Conservation (phyloP, 2,113 vertebrate genomes). For the Campylomormyrus tamandua region DNA sequence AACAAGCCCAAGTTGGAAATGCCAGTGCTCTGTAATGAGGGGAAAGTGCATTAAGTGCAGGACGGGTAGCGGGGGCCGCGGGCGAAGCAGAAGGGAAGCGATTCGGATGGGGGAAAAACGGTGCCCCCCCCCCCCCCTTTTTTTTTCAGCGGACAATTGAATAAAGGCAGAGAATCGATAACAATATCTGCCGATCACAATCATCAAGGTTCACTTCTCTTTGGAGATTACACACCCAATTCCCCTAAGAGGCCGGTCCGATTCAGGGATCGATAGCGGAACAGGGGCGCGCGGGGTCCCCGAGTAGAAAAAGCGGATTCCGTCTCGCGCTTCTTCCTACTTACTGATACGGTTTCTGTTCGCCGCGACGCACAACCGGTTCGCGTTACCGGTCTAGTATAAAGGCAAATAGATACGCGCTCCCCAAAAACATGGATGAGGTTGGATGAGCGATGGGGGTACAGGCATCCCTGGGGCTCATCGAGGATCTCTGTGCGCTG, state of each 20-base stretch:
- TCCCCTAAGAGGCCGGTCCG: constrained; percentile 33
- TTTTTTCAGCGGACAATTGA: constrained; percentile 37
- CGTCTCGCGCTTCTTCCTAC: not conserved
- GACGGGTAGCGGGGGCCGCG: not conserved
- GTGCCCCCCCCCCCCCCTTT: constrained; percentile 1
- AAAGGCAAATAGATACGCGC: not conserved
- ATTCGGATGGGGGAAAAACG: constrained; percentile 26
- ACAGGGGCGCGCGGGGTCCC: not conserved
- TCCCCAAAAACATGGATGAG: not conserved
- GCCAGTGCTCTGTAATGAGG: constrained; percentile 26
- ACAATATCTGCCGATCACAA: constrained; percentile 39
- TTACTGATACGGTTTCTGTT: not conserved
- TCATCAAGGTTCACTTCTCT: constrained; percentile 38
- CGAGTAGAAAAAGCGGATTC: not conserved
- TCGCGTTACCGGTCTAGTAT: not conserved
- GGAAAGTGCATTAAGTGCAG: constrained; percentile 27
- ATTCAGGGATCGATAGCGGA: constrained; percentile 34
- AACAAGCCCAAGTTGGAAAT: constrained; percentile 27
- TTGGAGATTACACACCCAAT: constrained; percentile 34
- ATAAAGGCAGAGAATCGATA: constrained; percentile 35
- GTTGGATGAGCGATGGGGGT: not conserved
- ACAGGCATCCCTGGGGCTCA: not conserved
- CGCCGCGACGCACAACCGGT: not conserved
- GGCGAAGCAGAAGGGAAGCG: not conserved
- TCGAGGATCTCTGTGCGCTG: not conserved